Evolutionary conservation across 2,888 invertebrate species (phyloP), one percentile per base, ranked within the genome.

Genomic region (Eupithecia subfuscata): DNA sequence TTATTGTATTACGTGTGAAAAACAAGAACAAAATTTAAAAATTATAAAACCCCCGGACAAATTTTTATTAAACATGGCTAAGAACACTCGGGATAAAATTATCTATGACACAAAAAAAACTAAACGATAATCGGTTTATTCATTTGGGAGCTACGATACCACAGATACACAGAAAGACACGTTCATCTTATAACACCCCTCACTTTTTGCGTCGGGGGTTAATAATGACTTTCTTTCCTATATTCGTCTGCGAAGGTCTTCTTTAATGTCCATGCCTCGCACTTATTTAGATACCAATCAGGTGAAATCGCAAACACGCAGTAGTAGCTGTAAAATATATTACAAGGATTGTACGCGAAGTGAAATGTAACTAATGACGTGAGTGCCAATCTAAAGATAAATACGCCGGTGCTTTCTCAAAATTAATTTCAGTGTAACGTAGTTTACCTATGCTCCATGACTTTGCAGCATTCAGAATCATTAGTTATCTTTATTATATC

Each of bases 291-390:
- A 18, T 18, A 48, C 8, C 22, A 56, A 25, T 25, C 56, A 64
- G 18, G 64, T 8, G 30, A 64, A 64, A 18, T 64, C 64, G 34
- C 18, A 9, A 9, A 34, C 64, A 34, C 18, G 12, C 6, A 63
- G 18, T 34, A 2, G 18, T 18, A 34, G 18, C 0, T 73, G 70
- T 60, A 73, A 70, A 75, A 70, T 65, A 73, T 72, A 67, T 69
- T 30, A 64, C 65, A 56, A n/a, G 75, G 63, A 68, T 75, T 73
- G 56, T 73, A 70, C 70, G 34, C 63, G 16, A 56, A 76, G 73
- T 76, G 71, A 74, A 73, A 71, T 76, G 71, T 73, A 56, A 56
- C 69, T 76, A 76, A 76, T 76, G 74, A 76, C 43, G 71, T 70
- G 48, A 76, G 73, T 76, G 76, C 71, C 73, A 71, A 76, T 76